phyloP scores from a whole-genome alignment of 1,140 invertebrate species.

The Acromyrmex charruanus region DNA sequence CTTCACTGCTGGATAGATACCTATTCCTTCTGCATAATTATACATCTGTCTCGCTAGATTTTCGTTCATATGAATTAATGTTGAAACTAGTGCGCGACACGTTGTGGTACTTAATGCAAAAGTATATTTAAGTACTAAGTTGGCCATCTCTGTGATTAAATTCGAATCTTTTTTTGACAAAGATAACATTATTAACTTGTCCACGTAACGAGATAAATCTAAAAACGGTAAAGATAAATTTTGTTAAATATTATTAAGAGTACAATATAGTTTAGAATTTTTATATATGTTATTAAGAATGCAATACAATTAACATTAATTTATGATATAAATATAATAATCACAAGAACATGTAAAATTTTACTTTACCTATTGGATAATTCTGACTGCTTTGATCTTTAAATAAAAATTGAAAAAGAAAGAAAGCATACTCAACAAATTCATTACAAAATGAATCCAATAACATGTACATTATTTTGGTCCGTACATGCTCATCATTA shows the following conservation, averaged over 20 bases:
- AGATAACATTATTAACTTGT: conserved; percentile 64
- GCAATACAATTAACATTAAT: neutral
- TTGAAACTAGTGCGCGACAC: conserved; percentile 68
- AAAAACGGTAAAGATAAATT: conserved; percentile 39
- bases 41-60: conserved; percentile 72
- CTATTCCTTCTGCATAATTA: conserved; percentile 72
- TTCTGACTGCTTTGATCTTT: conserved; percentile 72
- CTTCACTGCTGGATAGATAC: conserved; percentile 71
- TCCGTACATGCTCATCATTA: conserved; percentile 60
- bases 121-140: conserved; percentile 67
- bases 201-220: conserved; percentile 70
- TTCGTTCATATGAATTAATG: conserved; percentile 67
- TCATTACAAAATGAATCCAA: conserved; percentile 70
- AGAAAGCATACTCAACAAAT: conserved; percentile 69
- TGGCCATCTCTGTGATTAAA: conserved; percentile 57
- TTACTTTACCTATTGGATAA: conserved; percentile 76
- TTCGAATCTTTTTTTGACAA: conserved; percentile 36
- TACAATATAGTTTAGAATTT: neutral
- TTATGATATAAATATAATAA: conserved; percentile 14
- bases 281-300: conserved; percentile 6
- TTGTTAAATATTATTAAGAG: neutral
- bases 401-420: conserved; percentile 74
- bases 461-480: conserved; percentile 66
- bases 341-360: conserved; percentile 7
- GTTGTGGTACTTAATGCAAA: conserved; percentile 62